Evolutionary conservation across 2,888 invertebrate genomes (phyloP).

Genomic region (Agriopis leucophaearia): DNA sequence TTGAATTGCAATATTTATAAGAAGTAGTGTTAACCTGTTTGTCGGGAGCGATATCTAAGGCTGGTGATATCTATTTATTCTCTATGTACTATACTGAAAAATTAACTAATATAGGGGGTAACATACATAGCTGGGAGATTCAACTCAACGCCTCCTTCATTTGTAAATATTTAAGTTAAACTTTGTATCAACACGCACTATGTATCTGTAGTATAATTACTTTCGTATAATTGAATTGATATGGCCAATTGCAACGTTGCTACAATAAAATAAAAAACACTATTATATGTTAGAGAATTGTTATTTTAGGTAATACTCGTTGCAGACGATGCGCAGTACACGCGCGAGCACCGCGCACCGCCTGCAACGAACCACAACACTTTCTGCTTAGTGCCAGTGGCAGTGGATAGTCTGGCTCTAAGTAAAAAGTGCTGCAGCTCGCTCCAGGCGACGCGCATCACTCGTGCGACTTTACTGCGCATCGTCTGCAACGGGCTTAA

Average conservation of each 20-base stretch:
- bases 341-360: too few relatives aligned
- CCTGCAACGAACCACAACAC: too few relatives aligned
- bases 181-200: constrained; percentile 5
- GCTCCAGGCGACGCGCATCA: too few relatives aligned
- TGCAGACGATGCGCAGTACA: too few relatives aligned
- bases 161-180: constrained; percentile 51
- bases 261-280: constrained; percentile 2
- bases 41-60: constrained; percentile 69
- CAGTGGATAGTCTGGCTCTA: too few relatives aligned
- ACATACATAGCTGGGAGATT: constrained; percentile 68
- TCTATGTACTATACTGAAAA: constrained; percentile 55
- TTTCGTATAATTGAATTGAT: constrained; percentile 20
- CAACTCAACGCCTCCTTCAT: constrained; percentile 68
- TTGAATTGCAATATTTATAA: constrained; percentile 41
- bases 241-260: constrained; percentile 18
- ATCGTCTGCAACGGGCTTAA: too few relatives aligned
- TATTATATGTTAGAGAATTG: constrained; percentile 23
- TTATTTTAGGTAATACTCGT: constrained; percentile 21
- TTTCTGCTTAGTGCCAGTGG: too few relatives aligned
- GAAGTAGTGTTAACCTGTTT: constrained; percentile 33
- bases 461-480: too few relatives aligned
- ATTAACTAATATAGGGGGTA: constrained; percentile 48
- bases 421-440: too few relatives aligned
- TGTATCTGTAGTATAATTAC: constrained; percentile 23
- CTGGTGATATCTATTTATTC: constrained; percentile 70